These are phyloP conservation scores for Dascillus cervinus DNA, from an alignment of 2,888 invertebrate genomes.

Conservation along the genomic window DNA sequence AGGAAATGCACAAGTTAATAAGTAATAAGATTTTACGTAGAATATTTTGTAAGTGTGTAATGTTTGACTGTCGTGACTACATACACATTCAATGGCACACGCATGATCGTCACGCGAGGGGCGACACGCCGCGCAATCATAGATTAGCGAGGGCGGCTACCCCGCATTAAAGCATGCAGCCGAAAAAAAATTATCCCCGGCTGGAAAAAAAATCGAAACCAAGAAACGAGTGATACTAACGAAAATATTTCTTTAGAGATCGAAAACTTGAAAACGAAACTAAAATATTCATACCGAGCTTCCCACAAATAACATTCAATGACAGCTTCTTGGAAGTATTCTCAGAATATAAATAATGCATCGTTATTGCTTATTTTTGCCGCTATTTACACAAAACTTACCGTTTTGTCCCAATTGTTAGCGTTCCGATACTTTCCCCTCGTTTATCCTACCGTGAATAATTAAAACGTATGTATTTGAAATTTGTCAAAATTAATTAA, in stretches of 20 bases:
- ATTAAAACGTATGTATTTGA: no score
- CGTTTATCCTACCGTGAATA: no score
- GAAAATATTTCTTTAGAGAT: slow-evolving; percentile 12
- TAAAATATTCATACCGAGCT: slow-evolving; percentile 25
- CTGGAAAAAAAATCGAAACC: slow-evolving; percentile 11
- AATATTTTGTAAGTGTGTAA: slow-evolving; percentile 31
- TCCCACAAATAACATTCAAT: slow-evolving; percentile 20
- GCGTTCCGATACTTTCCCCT: no score
- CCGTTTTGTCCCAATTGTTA: no score
- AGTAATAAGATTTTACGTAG: slow-evolving; percentile 19
- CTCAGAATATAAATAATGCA: slow-evolving; percentile 20
- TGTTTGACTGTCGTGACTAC: slow-evolving; percentile 32
- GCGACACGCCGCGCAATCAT: slow-evolving; percentile 32
- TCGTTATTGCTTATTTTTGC: slow-evolving; percentile 16
- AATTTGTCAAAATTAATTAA: no score
- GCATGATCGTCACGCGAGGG: slow-evolving; percentile 29
- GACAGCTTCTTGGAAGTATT: slow-evolving; percentile 18
- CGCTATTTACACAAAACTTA: no score
- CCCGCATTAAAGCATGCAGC: slow-evolving; percentile 11
- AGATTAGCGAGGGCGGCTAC: slow-evolving; percentile 28
- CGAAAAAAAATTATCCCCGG: slow-evolving; percentile 10
- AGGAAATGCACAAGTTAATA: slow-evolving; percentile 24
- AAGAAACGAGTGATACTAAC: slow-evolving; percentile 9
- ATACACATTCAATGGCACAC: slow-evolving; percentile 26
- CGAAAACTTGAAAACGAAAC: slow-evolving; percentile 16